Evolutionary conservation across 1,140 invertebrate genomes (phyloP), one percentile per base, ranked within the genome.

Genomic region (Zaprionus capensis): DNA sequence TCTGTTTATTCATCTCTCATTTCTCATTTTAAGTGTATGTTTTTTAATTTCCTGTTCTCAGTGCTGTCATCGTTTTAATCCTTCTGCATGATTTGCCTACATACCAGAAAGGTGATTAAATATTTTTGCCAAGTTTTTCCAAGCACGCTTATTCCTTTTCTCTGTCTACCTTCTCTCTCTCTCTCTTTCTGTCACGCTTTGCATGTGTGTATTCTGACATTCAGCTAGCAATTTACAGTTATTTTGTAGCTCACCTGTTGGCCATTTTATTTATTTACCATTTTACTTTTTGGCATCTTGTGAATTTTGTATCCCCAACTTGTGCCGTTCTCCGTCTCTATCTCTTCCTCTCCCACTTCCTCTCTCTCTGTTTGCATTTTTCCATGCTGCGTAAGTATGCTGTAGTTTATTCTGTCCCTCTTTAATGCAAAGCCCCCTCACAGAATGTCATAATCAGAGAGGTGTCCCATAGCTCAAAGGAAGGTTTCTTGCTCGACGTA

Each of bases 221-320:
- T 56, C 15, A 28, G 22, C 31, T 68, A 31, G 68, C 63, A 72
- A 81, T 72, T 71, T 65, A 44, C 46, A 57, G 55, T 76, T 69
- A 46, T 66, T 76, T 58, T 59, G 57, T 70, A 56, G 76, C 34
- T 38, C 9, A 64, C 59, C 61, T 78, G 57, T n/a, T 56, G 61
- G 58, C 15, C 65, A 24, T 71, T 70, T 64, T 65, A 56, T 72
- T 6, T n/a, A 12, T 36, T 71, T 63, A 26, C 15, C 34, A 63
- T 65, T 66, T 72, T 17, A 59, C 55, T 51, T 51, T 56, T 56
- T 65, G 58, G 49, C 59, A 63, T 70, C n/a, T 63, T 38, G 15
- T 44, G 20, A 65, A 36, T 57, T 26, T 57, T 71, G 6, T 55
- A 61, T 38, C 20, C 26, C 20, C 53, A 2, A n/a, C 36, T 58